These are phyloP conservation scores for Teleogryllus occipitalis DNA, from an alignment of 1,140 invertebrate species.

Conservation along the genomic window DNA sequence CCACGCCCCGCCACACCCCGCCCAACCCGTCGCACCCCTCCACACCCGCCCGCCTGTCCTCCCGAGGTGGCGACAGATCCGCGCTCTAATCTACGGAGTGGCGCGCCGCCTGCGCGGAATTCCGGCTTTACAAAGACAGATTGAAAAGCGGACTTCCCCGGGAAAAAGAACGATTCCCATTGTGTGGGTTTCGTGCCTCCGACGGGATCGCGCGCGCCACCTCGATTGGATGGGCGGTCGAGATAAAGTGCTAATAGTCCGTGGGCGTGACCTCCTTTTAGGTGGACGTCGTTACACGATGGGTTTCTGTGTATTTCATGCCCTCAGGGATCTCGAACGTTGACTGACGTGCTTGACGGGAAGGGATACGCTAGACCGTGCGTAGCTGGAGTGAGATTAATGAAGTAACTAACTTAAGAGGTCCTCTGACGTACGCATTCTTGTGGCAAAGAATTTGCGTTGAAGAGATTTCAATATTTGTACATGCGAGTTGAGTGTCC, in stretches of 20 bases:
- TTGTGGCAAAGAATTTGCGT: no score
- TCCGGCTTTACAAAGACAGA: slow-evolving; percentile 1
- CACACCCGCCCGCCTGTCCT: neutral
- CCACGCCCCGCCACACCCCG: no score
- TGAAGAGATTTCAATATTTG: no score
- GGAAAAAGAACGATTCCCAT: neutral
- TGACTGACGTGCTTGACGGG: no score
- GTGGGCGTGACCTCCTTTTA: neutral
- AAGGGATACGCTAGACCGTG: no score
- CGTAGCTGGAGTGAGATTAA: no score
- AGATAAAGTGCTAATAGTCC: neutral
- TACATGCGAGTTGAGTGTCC: no score
- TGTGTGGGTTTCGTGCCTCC: neutral
- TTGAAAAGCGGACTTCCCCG: neutral
- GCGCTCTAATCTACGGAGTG: neutral
- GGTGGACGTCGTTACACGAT: no score
- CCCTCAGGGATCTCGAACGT: no score
- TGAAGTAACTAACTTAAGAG: no score
- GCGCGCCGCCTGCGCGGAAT: neutral
- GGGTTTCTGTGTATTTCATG: no score
- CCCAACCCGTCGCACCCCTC: neutral
- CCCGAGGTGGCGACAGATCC: neutral
- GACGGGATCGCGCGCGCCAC: neutral
- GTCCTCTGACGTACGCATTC: no score
- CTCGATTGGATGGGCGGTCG: neutral